These are phyloP conservation scores for Dolichomitus sp. DNA, from an alignment of 2,888 invertebrate genomes.

Conservation along the genomic window DNA sequence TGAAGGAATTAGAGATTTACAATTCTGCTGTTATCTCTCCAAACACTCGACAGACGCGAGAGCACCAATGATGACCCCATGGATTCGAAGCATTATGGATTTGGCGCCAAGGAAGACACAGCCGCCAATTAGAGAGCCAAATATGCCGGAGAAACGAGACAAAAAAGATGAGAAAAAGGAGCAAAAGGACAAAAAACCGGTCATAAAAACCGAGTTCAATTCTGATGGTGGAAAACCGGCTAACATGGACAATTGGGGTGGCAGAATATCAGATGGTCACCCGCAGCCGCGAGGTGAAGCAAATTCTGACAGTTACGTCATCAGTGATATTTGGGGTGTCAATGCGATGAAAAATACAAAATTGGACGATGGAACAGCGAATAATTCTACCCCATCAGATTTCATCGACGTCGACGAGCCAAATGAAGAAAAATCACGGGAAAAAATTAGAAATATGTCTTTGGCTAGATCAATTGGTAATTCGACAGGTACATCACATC, in stretches of 20 bases:
- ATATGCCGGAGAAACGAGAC: constrained; percentile 72
- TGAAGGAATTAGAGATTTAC: too few relatives aligned
- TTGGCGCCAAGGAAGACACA: constrained; percentile 69
- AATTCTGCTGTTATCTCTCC: constrained; percentile 4
- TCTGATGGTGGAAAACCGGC: constrained; percentile 21
- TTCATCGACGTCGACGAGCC: neutral
- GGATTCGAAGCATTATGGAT: constrained; percentile 61
- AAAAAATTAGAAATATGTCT: neutral
- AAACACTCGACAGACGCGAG: constrained; percentile 70
- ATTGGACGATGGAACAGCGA: neutral
- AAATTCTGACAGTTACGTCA: constrained; percentile 63
- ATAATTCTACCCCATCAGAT: constrained; percentile 2
- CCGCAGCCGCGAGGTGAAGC: constrained; percentile 48
- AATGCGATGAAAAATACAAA: constrained; percentile 42
- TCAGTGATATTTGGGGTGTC: constrained; percentile 71
- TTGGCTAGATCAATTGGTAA: neutral
- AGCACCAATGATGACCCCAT: constrained; percentile 56
- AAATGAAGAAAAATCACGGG: neutral
- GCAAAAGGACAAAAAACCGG: constrained; percentile 75
- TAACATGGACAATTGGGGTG: constrained; percentile 75
- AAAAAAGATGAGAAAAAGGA: constrained; percentile 75
- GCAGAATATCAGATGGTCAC: constrained; percentile 69
- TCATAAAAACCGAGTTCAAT: constrained; percentile 69
- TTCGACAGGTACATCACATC: neutral
- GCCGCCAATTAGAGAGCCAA: constrained; percentile 75